Base-by-base conservation (phyloP, 2,113 vertebrate genomes). In the Rhinogobius similis region DNA sequence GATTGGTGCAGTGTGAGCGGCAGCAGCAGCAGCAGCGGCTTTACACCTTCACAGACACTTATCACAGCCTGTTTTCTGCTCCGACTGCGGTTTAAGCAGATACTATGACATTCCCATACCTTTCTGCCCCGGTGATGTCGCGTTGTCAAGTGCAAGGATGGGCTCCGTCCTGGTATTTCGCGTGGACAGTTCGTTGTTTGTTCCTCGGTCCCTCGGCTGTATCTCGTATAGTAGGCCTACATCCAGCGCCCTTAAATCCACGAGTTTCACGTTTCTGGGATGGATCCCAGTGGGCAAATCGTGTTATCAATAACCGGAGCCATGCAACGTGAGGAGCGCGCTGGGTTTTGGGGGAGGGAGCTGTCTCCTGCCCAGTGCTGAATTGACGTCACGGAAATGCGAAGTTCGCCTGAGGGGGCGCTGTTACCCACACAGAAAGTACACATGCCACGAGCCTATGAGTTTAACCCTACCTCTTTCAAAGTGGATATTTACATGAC, bases 361-460 rank as follows among this genome's bases (percentile, higher is more conserved):
- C 91, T 93, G 90, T 92, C 87, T 89, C 87, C 78, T 86, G 89
- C 86, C 86, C 87, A 89, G 92, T 92, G 91, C 92, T 93, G 89
- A 92, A 93, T 88, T 92, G 90, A 93, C 91, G 91, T 92, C 91
- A 93, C 90, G 82, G 81, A 86, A 67, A 76, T 70, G 86, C 59
- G 61, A 65, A 64, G 48, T 78, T 53, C 24, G 21, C 86, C 91
- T 32, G 72, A 0, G 87, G 88, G 86, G 90, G 90, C 91, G 91
- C 87, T 85, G 36, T 41, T 43, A 26, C 3, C 9, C 3, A 36
- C 62, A 26, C 27, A n/a, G 72, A n/a, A 39, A 23, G n/a, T 52
- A 52, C 55, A 58, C 55, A 58, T 58, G 55, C 55, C 52, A 56
- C 23, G 26, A 14, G 53, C 12, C 9, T 27, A 3, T 29, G 1